Conservation (phyloP, 2,113 vertebrate species). For the Myrmecobius fasciatus region DNA sequence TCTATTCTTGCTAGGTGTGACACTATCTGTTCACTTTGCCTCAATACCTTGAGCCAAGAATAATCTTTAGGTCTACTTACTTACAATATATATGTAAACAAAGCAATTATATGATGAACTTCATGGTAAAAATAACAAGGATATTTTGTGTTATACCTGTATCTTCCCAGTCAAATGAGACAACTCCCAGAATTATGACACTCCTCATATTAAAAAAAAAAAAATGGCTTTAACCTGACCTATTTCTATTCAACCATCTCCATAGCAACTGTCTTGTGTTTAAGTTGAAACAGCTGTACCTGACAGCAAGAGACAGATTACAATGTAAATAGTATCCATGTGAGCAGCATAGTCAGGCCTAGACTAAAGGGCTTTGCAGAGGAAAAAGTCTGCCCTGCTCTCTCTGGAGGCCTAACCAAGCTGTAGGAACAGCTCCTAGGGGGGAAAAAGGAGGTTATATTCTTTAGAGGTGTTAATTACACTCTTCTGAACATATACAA, state of each 20-base stretch:
- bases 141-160: neutral
- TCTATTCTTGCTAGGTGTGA: neutral
- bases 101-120: neutral
- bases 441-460: neutral
- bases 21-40: neutral
- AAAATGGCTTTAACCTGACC: constrained; percentile 43
- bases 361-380: constrained; percentile 8
- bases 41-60: neutral
- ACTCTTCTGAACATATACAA: constrained; percentile 27
- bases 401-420: constrained; percentile 2
- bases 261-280: constrained; percentile 77
- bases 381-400: neutral
- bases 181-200: constrained; percentile 35
- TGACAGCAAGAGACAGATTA: constrained; percentile 49
- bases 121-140: neutral
- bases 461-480: constrained; percentile 34
- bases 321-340: constrained; percentile 65
- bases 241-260: constrained; percentile 74
- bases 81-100: neutral
- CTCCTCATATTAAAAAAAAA: neutral
- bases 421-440: constrained; percentile 37
- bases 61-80: neutral
- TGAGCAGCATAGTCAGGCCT: neutral
- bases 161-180: constrained; percentile 8
- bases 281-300: constrained; percentile 76